A percentile compares a stretch with the other conserved stretches of the same genome.
Evolutionary conservation across 2,113 vertebrate genomes (phyloP).

Genomic region (Merops nubicus): DNA sequence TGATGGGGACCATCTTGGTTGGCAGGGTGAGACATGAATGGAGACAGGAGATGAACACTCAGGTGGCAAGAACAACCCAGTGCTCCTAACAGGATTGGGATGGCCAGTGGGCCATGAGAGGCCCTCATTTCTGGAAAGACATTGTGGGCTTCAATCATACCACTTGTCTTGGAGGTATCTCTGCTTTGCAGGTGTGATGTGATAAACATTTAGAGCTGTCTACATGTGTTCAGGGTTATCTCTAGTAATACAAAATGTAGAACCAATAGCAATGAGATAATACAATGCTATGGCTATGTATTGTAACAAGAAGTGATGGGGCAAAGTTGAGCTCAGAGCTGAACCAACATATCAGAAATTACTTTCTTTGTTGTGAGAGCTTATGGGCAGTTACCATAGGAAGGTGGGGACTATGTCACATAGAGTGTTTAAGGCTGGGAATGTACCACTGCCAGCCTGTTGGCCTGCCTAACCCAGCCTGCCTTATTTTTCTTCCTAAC

Average conservation of each 20-base stretch:
- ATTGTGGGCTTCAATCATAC: background rate
- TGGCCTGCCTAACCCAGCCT: background rate
- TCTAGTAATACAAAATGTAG: background rate
- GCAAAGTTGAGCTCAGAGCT: background rate
- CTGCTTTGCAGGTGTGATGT: background rate
- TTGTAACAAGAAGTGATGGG: background rate
- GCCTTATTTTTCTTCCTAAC: background rate
- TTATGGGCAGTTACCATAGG: background rate
- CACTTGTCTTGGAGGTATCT: background rate
- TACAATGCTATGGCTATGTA: accelerated
- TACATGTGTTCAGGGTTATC: background rate
- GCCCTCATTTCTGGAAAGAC: background rate
- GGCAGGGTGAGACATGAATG: background rate
- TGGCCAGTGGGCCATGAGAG: accelerated
- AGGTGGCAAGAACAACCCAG: background rate
- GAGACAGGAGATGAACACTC: background rate
- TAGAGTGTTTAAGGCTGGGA: background rate
- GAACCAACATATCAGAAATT: background rate
- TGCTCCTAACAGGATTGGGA: background rate
- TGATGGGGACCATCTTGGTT: background rate
- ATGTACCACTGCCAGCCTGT: accelerated
- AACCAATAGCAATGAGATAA: background rate
- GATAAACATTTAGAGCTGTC: background rate
- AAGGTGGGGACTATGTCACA: background rate
- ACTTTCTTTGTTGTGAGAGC: background rate